Evolutionary conservation across 2,888 invertebrate genomes (phyloP), one percentile per base, ranked within the genome.

Genomic region (Callinectes sapidus): DNA sequence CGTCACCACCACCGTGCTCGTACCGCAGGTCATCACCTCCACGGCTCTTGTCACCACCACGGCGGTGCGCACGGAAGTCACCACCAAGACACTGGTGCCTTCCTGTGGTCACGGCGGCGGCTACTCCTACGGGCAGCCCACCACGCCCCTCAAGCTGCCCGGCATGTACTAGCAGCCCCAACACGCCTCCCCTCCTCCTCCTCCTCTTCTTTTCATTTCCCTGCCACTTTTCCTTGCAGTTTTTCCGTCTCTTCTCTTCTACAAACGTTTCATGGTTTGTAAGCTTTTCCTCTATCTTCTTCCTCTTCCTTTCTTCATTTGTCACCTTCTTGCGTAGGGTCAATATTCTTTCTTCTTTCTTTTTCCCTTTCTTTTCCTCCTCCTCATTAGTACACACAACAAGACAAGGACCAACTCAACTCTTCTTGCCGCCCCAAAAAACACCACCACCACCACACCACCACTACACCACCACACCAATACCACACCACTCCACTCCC

Each of bases 51-150:
- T 92, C 55, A 94, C 94, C 18, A 61, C 85, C n/a, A 94, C 94
- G 55, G 77, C 85, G 16, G 91, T 77, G 18, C 90, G 92, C 87
- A 92, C 92, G 5, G 90, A 89, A 48, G 92, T 92, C n/a, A 61
- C 90, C 39, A 93, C 93, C 85, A 91, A 91, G 86, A 94, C 94
- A 13, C 93, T 94, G n/a, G 89, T 77, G 16, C 92, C 92, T 3
- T 42, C 81, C 61, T 94, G 94, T 66, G 89, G 55, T 28, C 77
- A 18, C 2, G 87, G 85, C 35, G 89, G 92, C 8, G 94, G 93
- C 8, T 94, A 94, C 89, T 90, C 93, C 85, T 94, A 94, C 90
- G 89, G 81, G 18, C 48, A 42, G 3, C 94, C 94, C 18, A 16
- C 55, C 28, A 55, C 92, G 10, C 85, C 94, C 28, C 93, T 94